These are phyloP conservation scores for Phaethornis superciliosus DNA, from an alignment of 2,113 vertebrate genomes.

Conservation along the genomic window DNA sequence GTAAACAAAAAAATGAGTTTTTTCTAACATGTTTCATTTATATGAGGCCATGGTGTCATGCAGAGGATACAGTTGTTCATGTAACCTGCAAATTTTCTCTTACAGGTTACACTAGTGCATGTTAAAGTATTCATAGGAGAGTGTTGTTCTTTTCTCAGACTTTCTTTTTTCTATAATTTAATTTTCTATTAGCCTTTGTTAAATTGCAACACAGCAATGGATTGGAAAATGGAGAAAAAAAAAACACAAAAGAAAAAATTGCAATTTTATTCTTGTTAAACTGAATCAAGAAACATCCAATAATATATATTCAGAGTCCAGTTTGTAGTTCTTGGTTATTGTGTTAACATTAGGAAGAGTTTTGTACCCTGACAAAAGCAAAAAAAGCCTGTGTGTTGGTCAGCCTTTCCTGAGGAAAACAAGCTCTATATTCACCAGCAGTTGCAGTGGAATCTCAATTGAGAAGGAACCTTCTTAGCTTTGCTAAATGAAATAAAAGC, in stretches of 20 bases:
- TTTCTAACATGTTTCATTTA: slow-evolving; percentile 72
- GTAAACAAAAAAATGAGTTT: slow-evolving; percentile 59
- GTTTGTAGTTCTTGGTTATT: slow-evolving; percentile 42
- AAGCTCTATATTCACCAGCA: slow-evolving; percentile 36
- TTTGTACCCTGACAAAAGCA: slow-evolving; percentile 37
- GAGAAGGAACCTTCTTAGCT: not conserved
- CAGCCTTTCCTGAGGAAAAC: not conserved
- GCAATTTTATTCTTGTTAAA: slow-evolving; percentile 11
- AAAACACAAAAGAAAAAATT: not conserved
- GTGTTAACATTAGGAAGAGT: slow-evolving; percentile 50
- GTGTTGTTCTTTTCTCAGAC: slow-evolving; percentile 45
- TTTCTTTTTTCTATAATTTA: slow-evolving; percentile 44
- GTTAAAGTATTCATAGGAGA: slow-evolving; percentile 74
- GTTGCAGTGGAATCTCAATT: slow-evolving; percentile 8
- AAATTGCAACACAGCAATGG: slow-evolving; percentile 11
- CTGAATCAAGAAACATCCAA: not conserved
- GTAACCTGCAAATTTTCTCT: slow-evolving; percentile 68
- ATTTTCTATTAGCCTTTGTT: slow-evolving; percentile 59
- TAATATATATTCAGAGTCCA: slow-evolving; percentile 18
- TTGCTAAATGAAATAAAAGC: not conserved
- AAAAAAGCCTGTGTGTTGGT: slow-evolving; percentile 51
- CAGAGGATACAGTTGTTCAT: slow-evolving; percentile 65
- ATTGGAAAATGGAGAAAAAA: slow-evolving; percentile 18
- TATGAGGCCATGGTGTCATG: slow-evolving; percentile 55
- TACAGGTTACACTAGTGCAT: slow-evolving; percentile 77